Evolutionary conservation across 2,113 vertebrate genomes (phyloP).

Genomic region (Hipposideros armiger): DNA sequence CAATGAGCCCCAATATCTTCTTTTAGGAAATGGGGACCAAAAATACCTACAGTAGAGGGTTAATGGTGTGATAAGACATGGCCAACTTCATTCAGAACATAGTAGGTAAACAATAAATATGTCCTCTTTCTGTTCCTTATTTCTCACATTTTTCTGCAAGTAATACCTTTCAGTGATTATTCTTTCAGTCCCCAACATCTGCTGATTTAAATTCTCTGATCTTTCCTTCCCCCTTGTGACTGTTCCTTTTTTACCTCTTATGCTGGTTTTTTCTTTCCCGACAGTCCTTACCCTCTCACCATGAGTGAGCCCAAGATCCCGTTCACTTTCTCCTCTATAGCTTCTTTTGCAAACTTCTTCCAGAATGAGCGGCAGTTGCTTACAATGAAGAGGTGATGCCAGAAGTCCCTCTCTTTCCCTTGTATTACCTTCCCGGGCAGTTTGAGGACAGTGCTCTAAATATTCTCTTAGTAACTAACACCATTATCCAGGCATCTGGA

Average conservation of each 20-base stretch:
- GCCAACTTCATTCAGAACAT: neutral
- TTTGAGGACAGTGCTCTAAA: neutral
- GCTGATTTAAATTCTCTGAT: neutral
- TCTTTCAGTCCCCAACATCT: neutral
- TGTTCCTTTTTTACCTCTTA: neutral
- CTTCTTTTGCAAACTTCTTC: neutral
- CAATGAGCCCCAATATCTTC: neutral
- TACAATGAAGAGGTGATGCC: neutral
- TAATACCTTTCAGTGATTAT: neutral
- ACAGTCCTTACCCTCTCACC: neutral
- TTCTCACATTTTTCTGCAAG: neutral
- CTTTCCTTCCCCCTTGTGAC: neutral
- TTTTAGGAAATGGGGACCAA: neutral
- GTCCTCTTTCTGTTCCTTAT: neutral
- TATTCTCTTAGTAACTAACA: neutral
- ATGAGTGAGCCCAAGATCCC: neutral
- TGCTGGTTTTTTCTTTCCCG: neutral
- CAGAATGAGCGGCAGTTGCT: neutral
- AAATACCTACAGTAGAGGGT: neutral
- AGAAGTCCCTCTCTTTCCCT: neutral
- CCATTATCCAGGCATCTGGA: neutral
- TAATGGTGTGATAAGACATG: neutral
- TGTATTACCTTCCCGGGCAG: neutral
- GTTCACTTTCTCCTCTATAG: neutral
- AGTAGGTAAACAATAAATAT: neutral